A percentile compares a stretch with the other conserved stretches of the same genome.
Conservation (phyloP, 2,797 vertebrate species). For the Natrix natrix region DNA sequence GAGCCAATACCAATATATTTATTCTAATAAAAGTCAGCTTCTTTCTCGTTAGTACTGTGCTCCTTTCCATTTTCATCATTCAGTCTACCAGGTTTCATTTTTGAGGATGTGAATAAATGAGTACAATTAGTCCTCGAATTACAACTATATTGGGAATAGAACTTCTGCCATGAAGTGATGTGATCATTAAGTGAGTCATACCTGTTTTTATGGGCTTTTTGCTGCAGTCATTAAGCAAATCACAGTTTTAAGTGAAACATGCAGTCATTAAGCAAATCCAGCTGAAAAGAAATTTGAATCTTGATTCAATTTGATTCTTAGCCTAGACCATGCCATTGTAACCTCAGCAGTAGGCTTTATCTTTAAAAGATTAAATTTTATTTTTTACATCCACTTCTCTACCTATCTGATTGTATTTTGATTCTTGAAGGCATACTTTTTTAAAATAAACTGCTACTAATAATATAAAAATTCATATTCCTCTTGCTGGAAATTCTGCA, state of each 20-base stretch:
- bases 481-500: conserved; percentile 44
- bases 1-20: neutral
- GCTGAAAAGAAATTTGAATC: neutral
- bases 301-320: neutral
- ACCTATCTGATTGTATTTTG: neutral
- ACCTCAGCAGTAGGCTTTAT: neutral
- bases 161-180: neutral
- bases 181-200: neutral
- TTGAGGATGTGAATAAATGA: neutral
- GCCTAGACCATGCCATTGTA: neutral
- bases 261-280: neutral
- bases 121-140: neutral
- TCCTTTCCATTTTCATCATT: neutral
- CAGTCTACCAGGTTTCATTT: neutral
- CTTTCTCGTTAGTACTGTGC: neutral
- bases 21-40: neutral
- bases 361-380: neutral
- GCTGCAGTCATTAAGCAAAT: neutral
- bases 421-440: conserved; percentile 35
- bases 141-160: neutral
- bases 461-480: conserved; percentile 55
- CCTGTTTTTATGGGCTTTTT: neutral
- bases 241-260: neutral
- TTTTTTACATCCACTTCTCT: neutral
- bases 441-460: neutral